Percentiles rank a stretch among this genome's conserved stretches.
Evolutionary conservation across 2,113 vertebrate species (phyloP).

Genomic region (Myiozetetes cayanensis): DNA sequence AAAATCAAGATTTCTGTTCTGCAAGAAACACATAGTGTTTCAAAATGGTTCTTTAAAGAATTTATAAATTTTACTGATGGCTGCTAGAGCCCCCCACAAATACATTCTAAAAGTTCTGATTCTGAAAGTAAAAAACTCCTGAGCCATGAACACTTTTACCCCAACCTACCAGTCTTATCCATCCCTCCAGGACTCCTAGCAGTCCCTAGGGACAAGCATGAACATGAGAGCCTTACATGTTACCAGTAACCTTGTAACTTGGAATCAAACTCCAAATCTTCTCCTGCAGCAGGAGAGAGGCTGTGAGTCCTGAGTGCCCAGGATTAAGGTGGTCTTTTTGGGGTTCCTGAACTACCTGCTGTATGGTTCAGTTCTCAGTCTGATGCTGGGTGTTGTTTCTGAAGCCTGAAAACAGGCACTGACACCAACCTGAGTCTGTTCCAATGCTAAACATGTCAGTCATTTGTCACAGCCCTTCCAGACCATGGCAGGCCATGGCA

Average conservation of each 20-base stretch:
- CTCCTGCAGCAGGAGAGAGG: background rate
- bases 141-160: background rate
- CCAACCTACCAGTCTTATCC: background rate
- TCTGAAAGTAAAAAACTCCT: background rate
- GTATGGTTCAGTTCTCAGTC: background rate
- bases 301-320: background rate
- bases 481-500: background rate
- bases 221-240: background rate
- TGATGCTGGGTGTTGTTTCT: background rate
- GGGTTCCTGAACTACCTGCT: background rate
- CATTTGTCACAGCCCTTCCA: background rate
- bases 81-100: background rate
- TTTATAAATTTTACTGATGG: background rate
- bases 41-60: background rate
- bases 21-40: background rate
- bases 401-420: background rate
- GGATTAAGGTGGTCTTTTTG: background rate
- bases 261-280: background rate
- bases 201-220: background rate
- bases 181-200: background rate
- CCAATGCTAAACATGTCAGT: background rate
- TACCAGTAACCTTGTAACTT: background rate
- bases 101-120: background rate
- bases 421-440: background rate
- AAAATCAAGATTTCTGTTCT: background rate